Evolutionary conservation across 2,888 invertebrate genomes (phyloP), one percentile per base, ranked within the genome.

Genomic region (Seira sanloemensis): DNA sequence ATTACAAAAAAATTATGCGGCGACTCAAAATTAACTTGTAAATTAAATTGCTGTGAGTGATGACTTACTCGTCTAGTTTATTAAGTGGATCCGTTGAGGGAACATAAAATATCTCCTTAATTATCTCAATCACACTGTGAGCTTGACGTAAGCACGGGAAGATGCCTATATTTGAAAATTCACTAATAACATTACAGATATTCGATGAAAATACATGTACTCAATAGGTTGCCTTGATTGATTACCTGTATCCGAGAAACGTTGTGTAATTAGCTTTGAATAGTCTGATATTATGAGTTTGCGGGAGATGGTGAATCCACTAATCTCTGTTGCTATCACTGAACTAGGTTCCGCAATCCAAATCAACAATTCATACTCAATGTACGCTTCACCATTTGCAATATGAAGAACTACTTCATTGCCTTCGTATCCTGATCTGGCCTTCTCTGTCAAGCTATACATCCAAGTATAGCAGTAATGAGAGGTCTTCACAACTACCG

Each of bases 381-480:
- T 19, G 9, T 69, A 68, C 16, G 77, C 16, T 7, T 37, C 21
- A 4, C 16, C 18, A 2, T 1, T 16, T 19, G 37, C 66, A 18
- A 19, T 37, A 58, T 23, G n/a, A n/a, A 71, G 71, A n/a, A 50
- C 9, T 0, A 78, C 71, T 23, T 77, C 77, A 2, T 77, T 7
- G 0, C 16, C 24, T 0, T 62, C 58, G 23, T 66, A 78, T 1
- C 73, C 79, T 0, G 18, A 12, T 4, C 71, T 16, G 16, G 23
- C 27, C 5, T 12, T 46, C n/a, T 72, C 67, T 0, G 5, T n/a
- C 23, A 84, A 25, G 7, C 12, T 12, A 19, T 84, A 84, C 68
- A 78, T 78, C 86, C 86, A 86, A 37, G 81, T 80, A 25, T 78
- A 86, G 23, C 86, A 86, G 54, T 78, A 75, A 19, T 75, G 65